Evolutionary conservation across 2,888 invertebrate species (phyloP), one percentile per base, ranked within the genome.

Genomic region (Philonicus albiceps): DNA sequence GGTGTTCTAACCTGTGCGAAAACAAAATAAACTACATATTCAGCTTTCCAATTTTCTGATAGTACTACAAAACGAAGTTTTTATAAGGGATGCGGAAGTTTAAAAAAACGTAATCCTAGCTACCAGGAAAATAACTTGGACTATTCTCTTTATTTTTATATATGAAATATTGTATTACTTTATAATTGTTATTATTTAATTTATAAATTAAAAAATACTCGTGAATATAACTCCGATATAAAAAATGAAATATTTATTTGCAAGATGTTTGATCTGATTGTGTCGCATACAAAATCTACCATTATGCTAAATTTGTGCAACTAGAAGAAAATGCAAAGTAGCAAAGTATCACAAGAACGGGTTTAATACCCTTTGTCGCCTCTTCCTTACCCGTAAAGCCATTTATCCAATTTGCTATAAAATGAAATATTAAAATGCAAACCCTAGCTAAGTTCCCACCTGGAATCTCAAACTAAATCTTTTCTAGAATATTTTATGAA

Each of bases 351-450:
- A 2, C n/a, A 49, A 49, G 19, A 6, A 49, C 49, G 49, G 19
- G 49, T n/a, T 49, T 49, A 49, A 49, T 49, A 49, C 49, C 6
- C 64, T 22, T 64, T 64, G 74, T 74, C 74, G 74, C 74, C 34
- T 74, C 16, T 78, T 78, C 78, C 22, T 49, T 30, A 37, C 27
- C 49, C 22, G 37, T 78, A 27, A 78, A 78, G n/a, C 78, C 78
- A 78, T 78, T 78, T 78, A 78, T 78, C 78, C 78, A 78, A 78
- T 78, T 78, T 78, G 78, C 49, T 31, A 78, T 78, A 78, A 78
- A 78, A 49, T 78, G 49, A 78, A 78, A 78, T 78, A 49, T 43
- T 78, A 78, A 78, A 78, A 78, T 78, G 78, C 49, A 78, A 78
- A 78, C 49, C 78, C 74, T 31, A n/a, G 37, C 78, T 49, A 30